Conservation (phyloP, 1,140 invertebrate genomes). For the Drosophila persimilis region DNA sequence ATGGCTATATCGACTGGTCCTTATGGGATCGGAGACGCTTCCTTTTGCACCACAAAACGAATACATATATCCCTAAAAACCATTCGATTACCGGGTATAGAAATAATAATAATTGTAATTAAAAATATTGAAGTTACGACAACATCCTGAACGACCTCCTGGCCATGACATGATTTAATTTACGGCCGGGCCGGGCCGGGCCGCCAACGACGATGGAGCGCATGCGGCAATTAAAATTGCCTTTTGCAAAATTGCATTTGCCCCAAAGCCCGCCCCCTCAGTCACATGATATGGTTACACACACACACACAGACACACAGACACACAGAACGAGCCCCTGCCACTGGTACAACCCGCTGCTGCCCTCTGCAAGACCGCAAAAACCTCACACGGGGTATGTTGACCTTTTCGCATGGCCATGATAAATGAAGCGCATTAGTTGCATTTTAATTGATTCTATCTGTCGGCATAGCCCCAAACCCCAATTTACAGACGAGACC, state of each 20-base stretch:
- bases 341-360: neutral
- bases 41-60: no score
- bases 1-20: no score
- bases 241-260: conserved; percentile 64
- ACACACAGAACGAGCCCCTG: conserved; percentile 5
- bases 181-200: conserved; percentile 4
- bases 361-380: conserved; percentile 19
- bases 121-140: conserved; percentile 54
- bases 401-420: conserved; percentile 52
- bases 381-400: conserved; percentile 30
- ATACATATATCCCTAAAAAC: no score
- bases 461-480: conserved; percentile 36
- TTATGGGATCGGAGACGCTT: no score
- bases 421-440: conserved; percentile 77
- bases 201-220: conserved; percentile 15
- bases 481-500: conserved; percentile 2
- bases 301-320: neutral
- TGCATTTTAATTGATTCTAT: conserved; percentile 78
- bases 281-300: conserved; percentile 1
- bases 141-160: conserved; percentile 19
- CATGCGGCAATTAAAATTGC: conserved; percentile 68
- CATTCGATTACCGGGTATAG: no score
- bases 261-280: neutral
- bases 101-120: conserved; percentile 45
- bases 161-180: conserved; percentile 67